These are phyloP conservation scores for Drosophila anomelani DNA, from an alignment of 2,888 invertebrate species.

Conservation along the genomic window DNA sequence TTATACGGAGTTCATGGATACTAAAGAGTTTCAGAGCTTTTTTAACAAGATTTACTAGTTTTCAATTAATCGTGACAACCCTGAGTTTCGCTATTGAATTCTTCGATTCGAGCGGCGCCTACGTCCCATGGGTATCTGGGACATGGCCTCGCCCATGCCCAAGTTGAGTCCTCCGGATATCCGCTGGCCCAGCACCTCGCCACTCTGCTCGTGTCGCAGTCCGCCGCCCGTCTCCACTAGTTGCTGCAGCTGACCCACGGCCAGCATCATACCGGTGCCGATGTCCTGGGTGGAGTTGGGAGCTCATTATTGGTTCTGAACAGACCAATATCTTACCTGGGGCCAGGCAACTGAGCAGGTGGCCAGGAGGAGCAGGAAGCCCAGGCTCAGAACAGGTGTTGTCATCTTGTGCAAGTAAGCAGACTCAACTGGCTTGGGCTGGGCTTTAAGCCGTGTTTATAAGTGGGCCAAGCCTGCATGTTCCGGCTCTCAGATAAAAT, in stretches of 20 bases:
- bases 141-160: constrained; percentile 71
- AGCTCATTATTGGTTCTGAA: background rate
- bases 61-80: background rate
- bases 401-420: background rate
- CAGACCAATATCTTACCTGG: constrained; percentile 25
- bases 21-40: background rate
- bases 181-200: constrained; percentile 66
- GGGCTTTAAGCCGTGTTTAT: background rate
- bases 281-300: constrained; percentile 53
- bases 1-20: background rate
- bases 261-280: constrained; percentile 55
- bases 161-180: constrained; percentile 46
- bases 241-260: constrained; percentile 62
- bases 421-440: background rate
- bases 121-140: constrained; percentile 9
- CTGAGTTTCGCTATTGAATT: background rate
- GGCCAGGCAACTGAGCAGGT: constrained; percentile 9
- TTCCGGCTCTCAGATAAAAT: background rate
- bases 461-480: background rate
- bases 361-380: constrained; percentile 4
- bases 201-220: constrained; percentile 48
- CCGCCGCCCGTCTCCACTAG: constrained; percentile 70
- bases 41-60: no score
- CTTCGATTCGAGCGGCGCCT: background rate
- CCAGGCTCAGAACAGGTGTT: background rate